phyloP scores from a whole-genome alignment of 2,888 invertebrate genomes.

The Physocephala rufipes region DNA sequence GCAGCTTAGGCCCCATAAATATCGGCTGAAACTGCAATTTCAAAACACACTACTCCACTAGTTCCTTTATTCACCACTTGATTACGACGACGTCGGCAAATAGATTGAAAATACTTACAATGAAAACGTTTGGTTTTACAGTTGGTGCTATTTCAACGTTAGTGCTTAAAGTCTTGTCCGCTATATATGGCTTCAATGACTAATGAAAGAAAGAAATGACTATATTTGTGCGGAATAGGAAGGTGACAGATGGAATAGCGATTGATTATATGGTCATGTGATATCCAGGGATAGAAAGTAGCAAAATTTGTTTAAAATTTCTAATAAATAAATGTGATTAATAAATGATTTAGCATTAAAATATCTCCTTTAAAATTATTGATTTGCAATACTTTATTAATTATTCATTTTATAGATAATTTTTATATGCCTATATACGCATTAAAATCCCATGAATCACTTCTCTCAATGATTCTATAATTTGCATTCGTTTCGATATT shows the following conservation, averaged over 20 bases:
- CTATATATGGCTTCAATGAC: not conserved
- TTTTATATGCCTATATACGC: too few species aligned
- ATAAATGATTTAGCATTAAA: too few species aligned
- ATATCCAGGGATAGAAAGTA: not conserved
- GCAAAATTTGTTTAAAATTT: not conserved
- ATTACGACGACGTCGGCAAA: conserved; percentile 36
- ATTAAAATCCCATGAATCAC: too few species aligned
- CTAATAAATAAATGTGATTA: too few species aligned
- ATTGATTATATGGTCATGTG: not conserved
- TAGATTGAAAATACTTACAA: conserved; percentile 10
- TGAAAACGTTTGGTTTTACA: conserved; percentile 5
- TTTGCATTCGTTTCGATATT: conserved; percentile 15
- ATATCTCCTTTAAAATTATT: too few species aligned
- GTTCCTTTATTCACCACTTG: conserved; percentile 20
- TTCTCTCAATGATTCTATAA: not conserved
- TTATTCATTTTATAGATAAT: too few species aligned
- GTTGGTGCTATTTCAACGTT: conserved; percentile 7
- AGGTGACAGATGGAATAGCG: not conserved
- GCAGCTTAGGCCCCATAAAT: conserved; percentile 8
- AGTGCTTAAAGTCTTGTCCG: not conserved
- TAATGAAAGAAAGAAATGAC: conserved; percentile 2
- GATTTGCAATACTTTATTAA: too few species aligned
- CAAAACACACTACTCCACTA: conserved; percentile 8
- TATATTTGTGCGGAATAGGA: not conserved
- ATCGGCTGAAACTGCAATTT: not conserved